phyloP scores from a whole-genome alignment of 2,888 invertebrate species.

The Myopa testacea region DNA sequence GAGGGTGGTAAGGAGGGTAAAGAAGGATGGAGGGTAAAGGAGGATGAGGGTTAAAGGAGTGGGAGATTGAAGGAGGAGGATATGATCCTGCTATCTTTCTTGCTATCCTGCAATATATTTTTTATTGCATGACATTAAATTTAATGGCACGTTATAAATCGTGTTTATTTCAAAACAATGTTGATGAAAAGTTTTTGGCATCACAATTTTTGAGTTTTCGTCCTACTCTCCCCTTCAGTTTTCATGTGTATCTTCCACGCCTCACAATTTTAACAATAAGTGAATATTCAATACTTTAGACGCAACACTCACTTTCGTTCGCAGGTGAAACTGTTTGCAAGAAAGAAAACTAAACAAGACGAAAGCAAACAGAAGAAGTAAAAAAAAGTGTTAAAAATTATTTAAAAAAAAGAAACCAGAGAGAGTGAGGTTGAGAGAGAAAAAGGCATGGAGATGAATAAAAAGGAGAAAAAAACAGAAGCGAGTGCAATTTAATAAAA shows the following conservation, averaged over 20 bases:
- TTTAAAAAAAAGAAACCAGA: neutral
- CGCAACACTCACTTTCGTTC: neutral
- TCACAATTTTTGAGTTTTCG: neutral
- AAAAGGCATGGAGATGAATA: neutral
- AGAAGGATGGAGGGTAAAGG: no score
- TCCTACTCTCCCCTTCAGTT: neutral
- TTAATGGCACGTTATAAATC: neutral
- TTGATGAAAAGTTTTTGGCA: neutral
- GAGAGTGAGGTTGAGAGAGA: neutral
- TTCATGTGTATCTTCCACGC: neutral
- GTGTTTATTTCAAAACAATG: neutral
- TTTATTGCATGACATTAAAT: slow-evolving; percentile 5
- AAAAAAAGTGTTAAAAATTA: neutral
- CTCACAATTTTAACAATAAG: neutral
- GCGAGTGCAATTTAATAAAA: slow-evolving; percentile 9
- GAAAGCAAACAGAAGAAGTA: neutral
- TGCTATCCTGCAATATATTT: neutral
- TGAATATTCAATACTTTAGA: neutral
- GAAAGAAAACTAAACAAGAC: neutral
- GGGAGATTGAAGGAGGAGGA: no score
- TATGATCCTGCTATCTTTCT: neutral
- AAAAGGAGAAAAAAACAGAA: neutral
- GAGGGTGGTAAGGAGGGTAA: no score
- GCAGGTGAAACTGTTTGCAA: neutral
- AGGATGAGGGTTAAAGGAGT: no score